phyloP scores from a whole-genome alignment of 1,140 invertebrate genomes.

The Galleria mellonella region DNA sequence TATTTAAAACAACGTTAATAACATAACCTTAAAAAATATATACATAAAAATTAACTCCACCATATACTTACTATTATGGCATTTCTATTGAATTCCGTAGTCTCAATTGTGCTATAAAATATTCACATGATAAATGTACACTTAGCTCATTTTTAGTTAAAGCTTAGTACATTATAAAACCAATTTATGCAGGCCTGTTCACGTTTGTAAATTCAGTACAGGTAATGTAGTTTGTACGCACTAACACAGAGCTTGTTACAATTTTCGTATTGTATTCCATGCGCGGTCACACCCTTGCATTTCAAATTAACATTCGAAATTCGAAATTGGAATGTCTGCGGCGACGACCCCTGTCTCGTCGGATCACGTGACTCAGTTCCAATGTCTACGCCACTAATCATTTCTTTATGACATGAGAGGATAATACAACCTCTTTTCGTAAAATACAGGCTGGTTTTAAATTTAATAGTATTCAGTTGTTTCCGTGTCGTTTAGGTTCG shows the following conservation, averaged over 20 bases:
- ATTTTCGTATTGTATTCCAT: slow-evolving; percentile 22
- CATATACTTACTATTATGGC: too few species aligned
- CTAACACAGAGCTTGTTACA: slow-evolving; percentile 12
- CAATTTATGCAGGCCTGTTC: slow-evolving; percentile 9
- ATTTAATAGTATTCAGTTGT: not conserved
- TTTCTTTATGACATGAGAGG: slow-evolving; percentile 7
- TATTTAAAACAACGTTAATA: too few species aligned
- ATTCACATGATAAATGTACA: too few species aligned
- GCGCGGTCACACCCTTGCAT: slow-evolving; percentile 37
- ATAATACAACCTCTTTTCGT: not conserved
- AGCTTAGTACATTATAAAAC: slow-evolving; percentile 9
- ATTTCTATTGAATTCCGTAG: too few species aligned
- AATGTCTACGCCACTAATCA: slow-evolving; percentile 12
- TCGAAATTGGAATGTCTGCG: slow-evolving; percentile 31
- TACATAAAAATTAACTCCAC: too few species aligned
- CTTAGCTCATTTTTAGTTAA: too few species aligned
- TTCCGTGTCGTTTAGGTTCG: too few species aligned
- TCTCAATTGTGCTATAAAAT: too few species aligned
- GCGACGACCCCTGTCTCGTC: slow-evolving; percentile 24
- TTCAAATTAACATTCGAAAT: slow-evolving; percentile 39
- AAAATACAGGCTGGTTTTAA: too few species aligned
- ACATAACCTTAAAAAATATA: too few species aligned
- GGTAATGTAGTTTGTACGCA: not conserved
- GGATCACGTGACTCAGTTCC: slow-evolving; percentile 14
- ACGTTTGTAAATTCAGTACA: slow-evolving; percentile 6